Conservation (phyloP, 2,113 vertebrate genomes). For the Pitta sordida region DNA sequence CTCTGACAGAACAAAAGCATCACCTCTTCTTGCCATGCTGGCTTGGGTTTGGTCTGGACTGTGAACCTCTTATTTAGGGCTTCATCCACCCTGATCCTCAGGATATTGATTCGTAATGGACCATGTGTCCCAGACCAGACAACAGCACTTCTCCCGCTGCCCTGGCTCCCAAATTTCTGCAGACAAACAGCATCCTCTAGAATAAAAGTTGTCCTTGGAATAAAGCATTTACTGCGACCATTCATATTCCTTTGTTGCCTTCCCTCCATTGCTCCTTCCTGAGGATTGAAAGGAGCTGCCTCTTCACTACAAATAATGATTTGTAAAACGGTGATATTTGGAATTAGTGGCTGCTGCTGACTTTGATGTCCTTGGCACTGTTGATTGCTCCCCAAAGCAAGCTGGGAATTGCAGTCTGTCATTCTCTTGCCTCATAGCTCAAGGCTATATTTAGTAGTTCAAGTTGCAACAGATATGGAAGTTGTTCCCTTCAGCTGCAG, state of each 20-base stretch:
- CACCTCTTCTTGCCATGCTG: neutral
- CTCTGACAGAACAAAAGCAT: neutral
- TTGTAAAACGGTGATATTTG: neutral
- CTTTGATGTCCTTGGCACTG: slow-evolving; percentile 18
- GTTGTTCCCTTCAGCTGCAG: slow-evolving; percentile 26
- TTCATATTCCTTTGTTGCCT: neutral
- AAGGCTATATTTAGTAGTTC: slow-evolving; percentile 42
- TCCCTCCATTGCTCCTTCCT: neutral
- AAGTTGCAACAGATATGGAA: slow-evolving; percentile 42
- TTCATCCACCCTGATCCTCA: neutral
- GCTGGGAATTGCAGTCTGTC: slow-evolving; percentile 29
- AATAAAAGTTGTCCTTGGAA: neutral
- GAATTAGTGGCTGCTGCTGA: neutral
- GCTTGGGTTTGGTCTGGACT: neutral
- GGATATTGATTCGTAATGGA: neutral
- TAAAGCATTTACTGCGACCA: neutral
- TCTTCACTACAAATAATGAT: neutral
- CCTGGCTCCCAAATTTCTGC: neutral
- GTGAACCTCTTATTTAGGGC: neutral
- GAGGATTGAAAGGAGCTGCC: neutral
- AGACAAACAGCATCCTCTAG: neutral
- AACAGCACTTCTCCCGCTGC: neutral
- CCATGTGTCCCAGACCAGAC: rapidly evolving
- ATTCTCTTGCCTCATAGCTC: slow-evolving; percentile 41
- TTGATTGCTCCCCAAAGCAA: slow-evolving; percentile 8